Base-by-base conservation (phyloP, 2,113 vertebrate species). In the Pagrus major region DNA sequence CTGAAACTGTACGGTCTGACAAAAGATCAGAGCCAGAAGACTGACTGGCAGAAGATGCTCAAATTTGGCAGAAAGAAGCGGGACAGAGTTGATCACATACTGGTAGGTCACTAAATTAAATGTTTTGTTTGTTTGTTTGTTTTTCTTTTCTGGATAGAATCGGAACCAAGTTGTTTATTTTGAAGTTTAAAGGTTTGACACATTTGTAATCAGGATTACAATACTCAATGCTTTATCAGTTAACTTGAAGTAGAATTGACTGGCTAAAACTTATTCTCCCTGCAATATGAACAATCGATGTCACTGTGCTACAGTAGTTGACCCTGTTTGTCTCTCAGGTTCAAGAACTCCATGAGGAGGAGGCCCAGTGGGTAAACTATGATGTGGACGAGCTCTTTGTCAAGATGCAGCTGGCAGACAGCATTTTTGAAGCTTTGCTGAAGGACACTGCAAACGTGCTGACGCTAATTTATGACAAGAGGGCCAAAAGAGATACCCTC, bases 41-140 rank as follows among this genome's bases (percentile, higher is more conserved):
- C 95, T 14, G 98, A 99, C 92, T 99, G 98, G 97, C 98, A 99
- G 93, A 99, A 98, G 92, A 99, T 98, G 97, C 96, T 99, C 80
- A 99, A 99, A 93, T 99, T 99, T 84, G 98, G 98, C 85, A 95
- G 96, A 83, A 99, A 99, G 94, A 99, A 99, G 88, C 95, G 97
- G 65, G 98, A 99, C 93, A 85, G 96, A 94, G 97, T 99, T 14
- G 98, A 99, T 94, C 97, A 99, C 78, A 97, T 99, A 80, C 91
- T 99, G 95, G 98, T 99, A 88, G n/a, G 88, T 69, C 20, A 8
- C 16, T 6, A 9, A 29, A 16, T 52, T 1, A 11, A 33, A 63
- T 41, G 29, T 58, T 23, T 29, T 5, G 10, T 7, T 8, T 5
- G 25, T 16, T 33, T 20, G n/a, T n/a, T n/a, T n/a, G n/a, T 11